Percentiles rank a stretch among this genome's conserved stretches.
These are phyloP conservation scores for Ceyx erithaca DNA, from an alignment of 2,797 vertebrate species.

Conservation along the genomic window DNA sequence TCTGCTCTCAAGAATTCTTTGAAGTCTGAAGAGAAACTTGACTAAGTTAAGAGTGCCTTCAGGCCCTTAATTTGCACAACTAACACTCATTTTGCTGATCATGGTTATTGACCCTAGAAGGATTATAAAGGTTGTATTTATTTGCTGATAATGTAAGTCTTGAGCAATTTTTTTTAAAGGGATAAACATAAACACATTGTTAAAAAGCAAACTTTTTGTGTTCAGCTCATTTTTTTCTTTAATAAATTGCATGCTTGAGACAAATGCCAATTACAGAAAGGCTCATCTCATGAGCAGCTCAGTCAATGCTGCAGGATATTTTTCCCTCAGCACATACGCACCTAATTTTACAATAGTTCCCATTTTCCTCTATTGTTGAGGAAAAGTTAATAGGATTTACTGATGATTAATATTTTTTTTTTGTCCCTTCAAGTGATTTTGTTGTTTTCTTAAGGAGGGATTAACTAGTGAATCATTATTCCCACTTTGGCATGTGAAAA, in stretches of 20 bases:
- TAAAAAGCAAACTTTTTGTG: not conserved
- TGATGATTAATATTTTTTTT: not conserved
- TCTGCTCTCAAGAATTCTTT: constrained; percentile 59
- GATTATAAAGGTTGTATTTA: not conserved
- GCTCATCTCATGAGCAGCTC: not conserved
- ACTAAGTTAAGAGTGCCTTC: constrained; percentile 35
- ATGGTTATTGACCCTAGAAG: not conserved
- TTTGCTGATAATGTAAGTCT: constrained; percentile 1
- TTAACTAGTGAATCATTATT: constrained; percentile 73
- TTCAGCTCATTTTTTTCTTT: not conserved
- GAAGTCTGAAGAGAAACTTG: constrained; percentile 50
- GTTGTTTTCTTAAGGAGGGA: constrained; percentile 57
- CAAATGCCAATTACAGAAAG: not conserved
- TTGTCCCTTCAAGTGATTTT: constrained; percentile 9
- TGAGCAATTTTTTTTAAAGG: not conserved
- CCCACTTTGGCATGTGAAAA: constrained; percentile 61
- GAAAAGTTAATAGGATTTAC: constrained; percentile 36
- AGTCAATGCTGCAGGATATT: not conserved
- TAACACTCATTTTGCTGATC: constrained; percentile 25
- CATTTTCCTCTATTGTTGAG: constrained; percentile 24
- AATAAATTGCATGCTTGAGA: not conserved
- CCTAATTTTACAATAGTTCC: constrained; percentile 43
- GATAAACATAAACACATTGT: constrained; percentile 25
- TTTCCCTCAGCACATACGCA: not conserved
- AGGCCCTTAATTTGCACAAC: constrained; percentile 53